Evolutionary conservation across 1,140 invertebrate species (phyloP).

Genomic region (Cydia splendana): DNA sequence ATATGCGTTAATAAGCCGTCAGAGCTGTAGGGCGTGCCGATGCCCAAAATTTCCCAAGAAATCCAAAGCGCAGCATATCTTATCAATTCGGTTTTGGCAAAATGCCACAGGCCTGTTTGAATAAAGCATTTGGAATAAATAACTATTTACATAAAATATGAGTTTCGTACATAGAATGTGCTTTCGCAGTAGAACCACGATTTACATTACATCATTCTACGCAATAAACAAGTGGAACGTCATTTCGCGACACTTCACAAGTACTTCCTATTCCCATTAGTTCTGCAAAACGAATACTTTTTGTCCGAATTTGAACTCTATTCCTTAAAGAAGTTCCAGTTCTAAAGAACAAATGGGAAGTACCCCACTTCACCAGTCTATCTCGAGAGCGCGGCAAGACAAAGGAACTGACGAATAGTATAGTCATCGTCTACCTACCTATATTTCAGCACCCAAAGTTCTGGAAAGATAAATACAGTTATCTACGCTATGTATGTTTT

Average conservation of each 20-base stretch:
- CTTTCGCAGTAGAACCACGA: not conserved
- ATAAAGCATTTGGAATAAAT: not conserved
- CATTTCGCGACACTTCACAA: not conserved
- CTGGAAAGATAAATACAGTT: too few relatives aligned
- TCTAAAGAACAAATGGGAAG: not conserved
- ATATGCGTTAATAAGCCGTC: too few relatives aligned
- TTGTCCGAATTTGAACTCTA: too few relatives aligned
- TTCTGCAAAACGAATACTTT: not conserved
- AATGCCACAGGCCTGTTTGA: not conserved
- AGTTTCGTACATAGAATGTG: too few relatives aligned
- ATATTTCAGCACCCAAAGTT: not conserved
- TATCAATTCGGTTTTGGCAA: too few relatives aligned
- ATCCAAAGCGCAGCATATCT: too few relatives aligned
- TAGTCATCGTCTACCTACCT: conserved; percentile 3
- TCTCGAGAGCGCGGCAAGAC: conserved; percentile 12
- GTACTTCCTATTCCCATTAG: conserved; percentile 1
- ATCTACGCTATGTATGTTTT: too few relatives aligned
- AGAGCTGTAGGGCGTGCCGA: too few relatives aligned
- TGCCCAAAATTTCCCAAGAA: too few relatives aligned
- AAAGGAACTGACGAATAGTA: conserved; percentile 1
- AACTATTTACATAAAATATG: not conserved
- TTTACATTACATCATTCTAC: not conserved
- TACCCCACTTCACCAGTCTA: not conserved
- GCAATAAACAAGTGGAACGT: not conserved
- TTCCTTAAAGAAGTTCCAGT: not conserved